Base-by-base conservation (phyloP, 2,113 vertebrate genomes). In the Poeciliopsis prolifica region DNA sequence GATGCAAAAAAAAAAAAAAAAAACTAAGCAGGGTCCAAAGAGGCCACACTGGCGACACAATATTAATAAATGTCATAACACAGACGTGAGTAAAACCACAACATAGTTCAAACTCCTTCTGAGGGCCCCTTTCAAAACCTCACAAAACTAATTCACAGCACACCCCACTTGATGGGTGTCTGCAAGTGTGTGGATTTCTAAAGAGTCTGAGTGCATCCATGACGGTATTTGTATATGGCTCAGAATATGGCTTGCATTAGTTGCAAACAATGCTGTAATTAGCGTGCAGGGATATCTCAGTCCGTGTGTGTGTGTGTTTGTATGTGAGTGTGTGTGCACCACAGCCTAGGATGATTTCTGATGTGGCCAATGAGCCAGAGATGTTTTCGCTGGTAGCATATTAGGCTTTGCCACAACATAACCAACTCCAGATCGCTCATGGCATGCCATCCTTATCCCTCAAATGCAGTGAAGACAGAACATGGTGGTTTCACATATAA, bases 311-410 rank as follows among this genome's bases (percentile, higher is more conserved):
- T 33, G 62, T 65, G 33, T 68, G 35, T 35, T 35, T 75, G 63
- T 76, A n/a, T 48, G 65, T 51, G 26, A 62, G 31, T 26, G 70
- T 78, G 61, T 51, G 17, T 14, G 40, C 65, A 70, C 70, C 65
- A 77, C 60, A 77, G 74, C 54, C 71, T 70, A 80, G 22, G 65
- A 78, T 68, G 64, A 67, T 54, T 81, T 82, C 70, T 82, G 86
- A 91, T 80, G 76, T 79, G 84, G 81, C 83, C 80, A 85, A 64
- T 78, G 81, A 90, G 68, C 74, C 88, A 87, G 77, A 87, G 71
- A 87, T 86, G 83, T 84, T 88, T 90, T 89, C 77, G 73, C 87
- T 87, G 79, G 82, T 84, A 72, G 77, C 76, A 72, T 75, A 85
- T 88, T 86, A 87, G 78, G 67, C 80, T 84, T 81, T 63, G 77